Conservation (phyloP, 2,888 invertebrate species). For the Tetrapedia diversipes region DNA sequence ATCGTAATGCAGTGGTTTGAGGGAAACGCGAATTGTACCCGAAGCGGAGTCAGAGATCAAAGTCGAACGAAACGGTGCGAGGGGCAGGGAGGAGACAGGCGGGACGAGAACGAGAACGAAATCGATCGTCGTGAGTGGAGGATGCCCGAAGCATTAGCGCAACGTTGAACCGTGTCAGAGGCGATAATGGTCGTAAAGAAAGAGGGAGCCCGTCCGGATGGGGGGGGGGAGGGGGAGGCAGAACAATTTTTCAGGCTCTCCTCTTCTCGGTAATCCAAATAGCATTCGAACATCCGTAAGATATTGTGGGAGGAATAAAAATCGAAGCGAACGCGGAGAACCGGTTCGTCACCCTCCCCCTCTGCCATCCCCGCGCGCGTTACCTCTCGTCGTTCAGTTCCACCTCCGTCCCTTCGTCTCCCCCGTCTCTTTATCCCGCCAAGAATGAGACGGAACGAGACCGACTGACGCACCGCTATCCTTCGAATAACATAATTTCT, state of each 20-base stretch:
- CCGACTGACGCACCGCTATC: constrained; percentile 55
- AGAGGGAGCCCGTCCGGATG: constrained; percentile 1
- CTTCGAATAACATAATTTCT: constrained; percentile 64
- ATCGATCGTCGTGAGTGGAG: constrained; percentile 37
- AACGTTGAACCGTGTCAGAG: constrained; percentile 51
- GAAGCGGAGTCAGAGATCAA: constrained; percentile 36
- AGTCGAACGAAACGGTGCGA: constrained; percentile 7
- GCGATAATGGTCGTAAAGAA: constrained; percentile 52
- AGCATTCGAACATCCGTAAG: constrained; percentile 62
- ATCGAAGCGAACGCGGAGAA: constrained; percentile 65
- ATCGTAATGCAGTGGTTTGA: too few species aligned
- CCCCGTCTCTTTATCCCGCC: constrained; percentile 51
- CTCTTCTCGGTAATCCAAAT: constrained; percentile 62
- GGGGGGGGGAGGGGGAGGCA: too few species aligned
- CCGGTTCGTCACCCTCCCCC: constrained; percentile 61
- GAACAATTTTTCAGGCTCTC: constrained; percentile 53
- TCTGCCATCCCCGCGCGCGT: neutral
- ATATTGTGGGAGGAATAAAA: constrained; percentile 71
- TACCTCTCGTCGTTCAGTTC: neutral
- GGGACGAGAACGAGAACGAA: constrained; percentile 19
- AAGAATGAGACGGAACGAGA: constrained; percentile 59
- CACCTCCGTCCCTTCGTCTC: neutral
- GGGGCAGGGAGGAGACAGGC: constrained; percentile 1
- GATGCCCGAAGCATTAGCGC: constrained; percentile 46
- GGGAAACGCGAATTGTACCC: neutral